phyloP scores from a whole-genome alignment of 2,888 invertebrate genomes.

The Chrysolina oricalcia region DNA sequence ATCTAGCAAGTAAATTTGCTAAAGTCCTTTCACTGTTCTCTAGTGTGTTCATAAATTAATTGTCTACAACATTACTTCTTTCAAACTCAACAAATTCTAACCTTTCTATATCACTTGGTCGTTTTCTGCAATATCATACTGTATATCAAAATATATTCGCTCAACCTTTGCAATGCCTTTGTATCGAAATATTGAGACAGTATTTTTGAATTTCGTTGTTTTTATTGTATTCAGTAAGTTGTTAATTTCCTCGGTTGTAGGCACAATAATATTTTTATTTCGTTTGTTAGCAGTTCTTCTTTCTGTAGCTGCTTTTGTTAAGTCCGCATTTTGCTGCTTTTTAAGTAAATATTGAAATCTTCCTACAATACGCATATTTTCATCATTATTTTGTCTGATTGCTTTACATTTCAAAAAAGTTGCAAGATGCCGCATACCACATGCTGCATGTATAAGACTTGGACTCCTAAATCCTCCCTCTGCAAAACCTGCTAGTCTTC shows the following conservation, averaged over 20 bases:
- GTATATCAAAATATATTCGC: too few relatives aligned
- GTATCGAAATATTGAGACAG: too few relatives aligned
- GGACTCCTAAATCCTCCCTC: neutral
- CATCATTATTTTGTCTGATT: neutral
- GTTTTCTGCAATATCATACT: too few relatives aligned
- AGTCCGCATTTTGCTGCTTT: neutral
- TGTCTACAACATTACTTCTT: too few relatives aligned
- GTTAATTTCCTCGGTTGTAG: slow-evolving; percentile 4
- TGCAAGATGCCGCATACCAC: neutral
- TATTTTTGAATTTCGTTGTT: too few relatives aligned
- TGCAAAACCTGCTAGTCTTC: neutral
- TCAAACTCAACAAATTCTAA: too few relatives aligned
- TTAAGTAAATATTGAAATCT: slow-evolving; percentile 2
- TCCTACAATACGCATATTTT: neutral
- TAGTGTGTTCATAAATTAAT: neutral
- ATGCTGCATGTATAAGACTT: neutral
- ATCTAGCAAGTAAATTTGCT: neutral
- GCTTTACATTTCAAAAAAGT: neutral
- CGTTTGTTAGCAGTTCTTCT: neutral
- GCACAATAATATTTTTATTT: slow-evolving; percentile 9
- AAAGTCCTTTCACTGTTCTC: neutral
- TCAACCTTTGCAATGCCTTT: too few relatives aligned
- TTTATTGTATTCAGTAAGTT: neutral
- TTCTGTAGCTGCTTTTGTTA: slow-evolving; percentile 15
- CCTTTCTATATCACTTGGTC: too few relatives aligned